Evolutionary conservation across 2,113 vertebrate species (phyloP), one percentile per base, ranked within the genome.

Genomic region (Carettochelys insculpta): DNA sequence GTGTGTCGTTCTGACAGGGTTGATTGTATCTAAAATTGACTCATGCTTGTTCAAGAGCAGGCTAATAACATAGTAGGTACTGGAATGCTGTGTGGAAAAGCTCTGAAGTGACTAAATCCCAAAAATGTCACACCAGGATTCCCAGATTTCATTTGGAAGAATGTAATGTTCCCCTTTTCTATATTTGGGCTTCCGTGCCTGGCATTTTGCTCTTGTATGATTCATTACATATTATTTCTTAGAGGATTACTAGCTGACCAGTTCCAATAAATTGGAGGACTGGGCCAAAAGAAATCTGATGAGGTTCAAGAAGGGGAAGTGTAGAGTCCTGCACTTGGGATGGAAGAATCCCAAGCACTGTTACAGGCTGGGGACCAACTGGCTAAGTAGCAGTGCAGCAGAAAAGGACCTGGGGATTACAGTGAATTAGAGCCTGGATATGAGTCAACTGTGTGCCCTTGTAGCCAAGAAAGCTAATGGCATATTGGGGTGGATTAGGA

Each of bases 201-300:
- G 90, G 86, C 83, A 86, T 83, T 86, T 43, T 80, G n/a, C 92
- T 86, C 88, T 89, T 82, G 80, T 93, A 84, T 78, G 94, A 95
- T 93, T 94, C 82, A 94, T 95, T 93, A 91, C 6, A 82, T 71
- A 50, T 92, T 82, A 95, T 95, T 86, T 95, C 95, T 95, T 95
- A 94, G 87, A 93, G 86, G 90, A 77, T 88, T 93, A 61, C 10
- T 87, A 94, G 88, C 76, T 93, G 93, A 96, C 91, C 88, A 92
- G 81, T 88, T 85, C 61, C 93, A 89, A 92, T 92, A 94, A 94
- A 93, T 95, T n/a, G n/a, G n/a, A n/a, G n/a, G n/a, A n/a, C n/a
- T n/a, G n/a, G n/a, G n/a, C n/a, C n/a, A n/a, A n/a, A n/a, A n/a
- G n/a, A n/a, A n/a, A n/a, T n/a, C n/a, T n/a, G n/a, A n/a, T n/a